Base-by-base conservation (phyloP, 2,797 vertebrate species). In the Smutsia temminckii region DNA sequence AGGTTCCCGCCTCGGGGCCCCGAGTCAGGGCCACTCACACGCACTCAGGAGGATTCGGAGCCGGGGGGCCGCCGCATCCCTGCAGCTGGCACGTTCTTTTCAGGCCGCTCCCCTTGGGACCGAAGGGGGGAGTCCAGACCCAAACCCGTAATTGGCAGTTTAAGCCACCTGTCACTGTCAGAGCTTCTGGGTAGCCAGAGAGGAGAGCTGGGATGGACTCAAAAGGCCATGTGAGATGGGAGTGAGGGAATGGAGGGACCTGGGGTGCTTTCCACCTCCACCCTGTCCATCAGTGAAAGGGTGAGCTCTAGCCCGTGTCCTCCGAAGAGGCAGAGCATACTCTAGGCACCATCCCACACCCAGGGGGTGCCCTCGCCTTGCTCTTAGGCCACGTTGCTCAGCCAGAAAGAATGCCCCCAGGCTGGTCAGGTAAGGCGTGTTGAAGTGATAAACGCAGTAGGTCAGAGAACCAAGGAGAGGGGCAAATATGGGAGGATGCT, bases 1-100 rank as follows among this genome's bases (percentile, higher is more conserved):
- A 11, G 46, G 34, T 11, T n/a, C 63, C 57, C 2, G 3, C 34
- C 77, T 11, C 5, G 2, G 0, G 1, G 32, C 23, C 68, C 63
- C 5, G 59, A 49, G 27, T 29, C n/a, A 0, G 6, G 34, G 23
- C 46, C 1, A 0, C 0, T 55, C 1, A 0, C 0, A 2, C 2
- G 7, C 20, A 7, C 32, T 3, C 27, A 8, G 40, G n/a, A 3
- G 34, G 1, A 0, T 13, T 23, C 32, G 66, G 11, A 8, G 79
- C 12, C 0, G 34, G 42, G 37, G 66, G 80, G 1, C 6, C 57
- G 34, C 11, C 18, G 0, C 1, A 21, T 8, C 68, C 40, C 51
- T 25, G 23, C 40, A 11, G 42, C 8, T 32, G 53, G 72, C 68
- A 74, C 13, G 6, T 68, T 64, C 34, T 68, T 77, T 78, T 66